Conservation (phyloP, 2,113 vertebrate genomes). For the Peromyscus maniculatus region DNA sequence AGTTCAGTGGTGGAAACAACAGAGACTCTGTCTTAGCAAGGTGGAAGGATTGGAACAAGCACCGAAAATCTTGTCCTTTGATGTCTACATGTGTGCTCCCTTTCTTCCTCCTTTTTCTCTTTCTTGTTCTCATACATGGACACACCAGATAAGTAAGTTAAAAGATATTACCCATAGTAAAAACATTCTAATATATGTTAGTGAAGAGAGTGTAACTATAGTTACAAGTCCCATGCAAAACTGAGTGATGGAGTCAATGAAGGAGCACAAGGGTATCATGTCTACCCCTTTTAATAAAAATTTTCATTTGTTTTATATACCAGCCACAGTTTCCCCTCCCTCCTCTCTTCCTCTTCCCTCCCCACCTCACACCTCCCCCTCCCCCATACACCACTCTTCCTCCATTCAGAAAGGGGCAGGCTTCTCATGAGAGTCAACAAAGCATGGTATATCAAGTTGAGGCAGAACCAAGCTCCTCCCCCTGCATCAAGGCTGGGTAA, state of each 20-base stretch:
- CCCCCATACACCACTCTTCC: too few relatives aligned
- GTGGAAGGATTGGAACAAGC: background rate
- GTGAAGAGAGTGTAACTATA: background rate
- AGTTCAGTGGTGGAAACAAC: background rate
- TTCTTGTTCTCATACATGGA: background rate
- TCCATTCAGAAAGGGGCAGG: too few relatives aligned
- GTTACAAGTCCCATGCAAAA: background rate
- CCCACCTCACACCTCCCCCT: too few relatives aligned
- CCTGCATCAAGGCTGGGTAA: too few relatives aligned
- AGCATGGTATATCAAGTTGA: too few relatives aligned
- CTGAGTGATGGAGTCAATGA: background rate
- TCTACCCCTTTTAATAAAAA: too few relatives aligned
- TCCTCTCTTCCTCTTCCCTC: too few relatives aligned
- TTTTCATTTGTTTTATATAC: too few relatives aligned
- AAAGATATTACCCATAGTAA: background rate
- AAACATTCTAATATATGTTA: background rate
- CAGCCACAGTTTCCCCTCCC: too few relatives aligned
- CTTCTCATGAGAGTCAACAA: too few relatives aligned
- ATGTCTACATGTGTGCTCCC: background rate
- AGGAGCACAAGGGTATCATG: background rate
- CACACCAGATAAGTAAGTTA: background rate
- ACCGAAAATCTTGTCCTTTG: background rate
- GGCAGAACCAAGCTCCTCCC: too few relatives aligned
- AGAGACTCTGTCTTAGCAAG: background rate
- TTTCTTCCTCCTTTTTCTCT: background rate